Conservation (phyloP, 2,888 invertebrate genomes). For the Eupithecia inturbata region DNA sequence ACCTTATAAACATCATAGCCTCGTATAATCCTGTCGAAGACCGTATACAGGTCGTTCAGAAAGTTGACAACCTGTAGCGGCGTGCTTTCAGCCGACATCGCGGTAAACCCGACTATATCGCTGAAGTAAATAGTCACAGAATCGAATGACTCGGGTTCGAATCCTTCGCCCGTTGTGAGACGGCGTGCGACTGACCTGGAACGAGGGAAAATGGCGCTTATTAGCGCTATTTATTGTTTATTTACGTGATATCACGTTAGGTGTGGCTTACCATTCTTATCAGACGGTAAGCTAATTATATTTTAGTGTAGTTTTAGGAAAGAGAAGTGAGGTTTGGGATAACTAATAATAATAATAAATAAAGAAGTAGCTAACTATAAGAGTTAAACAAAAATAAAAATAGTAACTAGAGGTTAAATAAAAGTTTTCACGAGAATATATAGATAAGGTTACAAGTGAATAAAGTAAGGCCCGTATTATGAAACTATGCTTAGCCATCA, state of each 20-base stretch:
- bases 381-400: not conserved
- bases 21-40: slow-evolving; percentile 97
- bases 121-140: slow-evolving; percentile 98
- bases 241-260: not conserved
- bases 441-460: not conserved
- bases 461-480: no score
- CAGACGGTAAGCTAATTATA: not conserved
- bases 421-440: not conserved
- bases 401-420: not conserved
- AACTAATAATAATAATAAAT: not conserved
- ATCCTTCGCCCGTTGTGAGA: slow-evolving; percentile 93
- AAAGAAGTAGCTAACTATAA: not conserved
- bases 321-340: not conserved
- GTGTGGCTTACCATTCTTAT: not conserved
- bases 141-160: slow-evolving; percentile 96
- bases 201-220: slow-evolving; percentile 24
- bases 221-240: not conserved
- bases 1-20: slow-evolving; percentile 99
- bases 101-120: slow-evolving; percentile 98
- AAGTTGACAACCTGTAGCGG: slow-evolving; percentile 98
- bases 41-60: slow-evolving; percentile 98
- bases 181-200: slow-evolving; percentile 90
- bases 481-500: no score
- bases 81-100: slow-evolving; percentile 97
- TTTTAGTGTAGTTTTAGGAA: not conserved